Evolutionary conservation across 2,888 invertebrate species (phyloP).

Genomic region (Lottia gigantea): DNA sequence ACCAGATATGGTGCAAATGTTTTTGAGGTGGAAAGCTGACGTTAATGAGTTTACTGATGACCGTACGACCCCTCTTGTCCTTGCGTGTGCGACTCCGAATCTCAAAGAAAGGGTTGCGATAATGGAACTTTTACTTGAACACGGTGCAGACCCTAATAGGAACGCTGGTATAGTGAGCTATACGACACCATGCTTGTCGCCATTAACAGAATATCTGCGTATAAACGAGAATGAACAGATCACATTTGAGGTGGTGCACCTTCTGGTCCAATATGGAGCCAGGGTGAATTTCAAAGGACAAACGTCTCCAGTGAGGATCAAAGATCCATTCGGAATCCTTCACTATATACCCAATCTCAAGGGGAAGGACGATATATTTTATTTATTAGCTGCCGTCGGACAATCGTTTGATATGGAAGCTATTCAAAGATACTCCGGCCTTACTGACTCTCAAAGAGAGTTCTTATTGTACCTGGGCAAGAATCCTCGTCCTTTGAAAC

Average conservation of each 20-base stretch:
- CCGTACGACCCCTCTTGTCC: constrained; percentile 67
- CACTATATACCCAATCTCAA: constrained; percentile 80
- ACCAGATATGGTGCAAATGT: constrained; percentile 54
- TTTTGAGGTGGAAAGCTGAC: constrained; percentile 69
- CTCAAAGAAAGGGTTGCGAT: constrained; percentile 53
- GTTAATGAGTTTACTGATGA: constrained; percentile 68
- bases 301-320: constrained; percentile 68
- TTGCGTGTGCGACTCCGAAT: constrained; percentile 64
- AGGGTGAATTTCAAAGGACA: constrained; percentile 65
- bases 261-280: constrained; percentile 82
- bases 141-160: constrained; percentile 60
- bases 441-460: constrained; percentile 77
- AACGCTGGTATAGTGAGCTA: constrained; percentile 71
- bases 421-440: constrained; percentile 78
- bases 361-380: constrained; percentile 72
- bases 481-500: constrained; percentile 47
- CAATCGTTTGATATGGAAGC: constrained; percentile 84
- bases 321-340: constrained; percentile 83
- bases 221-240: constrained; percentile 74
- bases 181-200: constrained; percentile 77
- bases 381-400: constrained; percentile 78
- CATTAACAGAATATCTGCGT: constrained; percentile 85
- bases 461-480: constrained; percentile 72
- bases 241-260: constrained; percentile 75
- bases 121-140: constrained; percentile 51